Evolutionary conservation across 2,888 invertebrate species (phyloP), one percentile per base, ranked within the genome.

Genomic region (Druceiella hillmani): DNA sequence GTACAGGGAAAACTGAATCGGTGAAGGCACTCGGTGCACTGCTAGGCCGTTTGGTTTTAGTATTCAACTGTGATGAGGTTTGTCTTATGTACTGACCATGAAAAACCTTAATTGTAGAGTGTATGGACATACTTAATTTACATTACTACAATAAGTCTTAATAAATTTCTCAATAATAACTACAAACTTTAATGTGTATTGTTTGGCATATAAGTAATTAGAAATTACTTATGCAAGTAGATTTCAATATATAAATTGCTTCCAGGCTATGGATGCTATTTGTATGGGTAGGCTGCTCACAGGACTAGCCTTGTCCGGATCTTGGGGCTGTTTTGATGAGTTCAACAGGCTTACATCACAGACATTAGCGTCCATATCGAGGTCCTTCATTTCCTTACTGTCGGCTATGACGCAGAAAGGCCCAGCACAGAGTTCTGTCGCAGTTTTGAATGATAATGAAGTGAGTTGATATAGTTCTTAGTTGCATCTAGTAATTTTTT

Each of bases 301-400:
- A 17, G 99, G 99, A 0, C 63, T 99, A 30, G 91, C 94, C 0
- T 83, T 89, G 56, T 86, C 91, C 54, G 94, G 95, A 6, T 95
- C 97, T 6, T 99, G 98, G 98, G 98, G 89, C 9, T 99, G 98
- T 62, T 99, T 99, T 65, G 99, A 99, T 64, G 99, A 99, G 70
- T 98, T 99, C 67, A 99, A 99, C 70, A 84, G 99, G 1, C 70
- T 99, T 17, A 89, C 95, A 52, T 90, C 93, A 56, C 86, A 87
- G 27, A 97, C 98, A 1, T 70, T 99, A 29, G 97, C 97, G 1
- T 87, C 94, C 0, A 88, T 97, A 17, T 89, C 98, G 4, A 93
- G 92, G 78, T 84, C 95, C 55, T 87, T 99, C 46, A 87, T 94
- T 49, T 84, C 92, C 3, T 85, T 99, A 41, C 90, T 98, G 58